These are phyloP conservation scores for Salvelinus sp. DNA, from an alignment of 2,113 vertebrate species.

Conservation along the genomic window DNA sequence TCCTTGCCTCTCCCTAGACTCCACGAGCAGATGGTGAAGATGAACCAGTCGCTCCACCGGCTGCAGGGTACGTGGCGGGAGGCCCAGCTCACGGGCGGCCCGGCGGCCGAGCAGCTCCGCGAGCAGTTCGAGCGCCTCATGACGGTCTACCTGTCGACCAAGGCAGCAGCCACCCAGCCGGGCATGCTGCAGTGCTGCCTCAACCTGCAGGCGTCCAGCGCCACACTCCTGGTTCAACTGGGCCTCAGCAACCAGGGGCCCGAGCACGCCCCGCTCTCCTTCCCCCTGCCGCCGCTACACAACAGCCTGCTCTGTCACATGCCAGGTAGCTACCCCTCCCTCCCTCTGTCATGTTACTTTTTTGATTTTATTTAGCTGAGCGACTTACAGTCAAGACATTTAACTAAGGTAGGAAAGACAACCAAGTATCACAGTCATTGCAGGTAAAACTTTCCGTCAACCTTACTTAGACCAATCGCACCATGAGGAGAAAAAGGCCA, in stretches of 20 bases:
- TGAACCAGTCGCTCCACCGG: conserved; percentile 97
- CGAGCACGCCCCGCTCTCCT: conserved; percentile 81
- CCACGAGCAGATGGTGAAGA: conserved; percentile 98
- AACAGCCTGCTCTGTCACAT: conserved; percentile 83
- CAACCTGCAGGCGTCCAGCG: conserved; percentile 91
- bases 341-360: neutral
- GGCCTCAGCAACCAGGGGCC: conserved; percentile 83
- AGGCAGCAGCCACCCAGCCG: conserved; percentile 89
- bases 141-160: conserved; percentile 95
- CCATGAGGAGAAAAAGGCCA: too few relatives aligned
- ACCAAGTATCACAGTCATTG: too few relatives aligned
- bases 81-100: conserved; percentile 86
- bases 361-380: too few relatives aligned
- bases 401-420: neutral
- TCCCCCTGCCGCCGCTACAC: conserved; percentile 82
- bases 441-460: too few relatives aligned
- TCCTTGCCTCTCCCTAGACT: conserved; percentile 72
- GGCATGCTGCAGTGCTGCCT: conserved; percentile 95
- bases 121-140: conserved; percentile 97
- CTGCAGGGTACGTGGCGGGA: conserved; percentile 94
- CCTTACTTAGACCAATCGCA: too few relatives aligned
- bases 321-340: conserved; percentile 77
- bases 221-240: conserved; percentile 89
- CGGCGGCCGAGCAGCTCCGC: conserved; percentile 84
- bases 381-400: neutral